Percentiles rank a stretch among this genome's conserved stretches.
phyloP scores from a whole-genome alignment of 2,797 vertebrate genomes.

The Sebastes diploproa region DNA sequence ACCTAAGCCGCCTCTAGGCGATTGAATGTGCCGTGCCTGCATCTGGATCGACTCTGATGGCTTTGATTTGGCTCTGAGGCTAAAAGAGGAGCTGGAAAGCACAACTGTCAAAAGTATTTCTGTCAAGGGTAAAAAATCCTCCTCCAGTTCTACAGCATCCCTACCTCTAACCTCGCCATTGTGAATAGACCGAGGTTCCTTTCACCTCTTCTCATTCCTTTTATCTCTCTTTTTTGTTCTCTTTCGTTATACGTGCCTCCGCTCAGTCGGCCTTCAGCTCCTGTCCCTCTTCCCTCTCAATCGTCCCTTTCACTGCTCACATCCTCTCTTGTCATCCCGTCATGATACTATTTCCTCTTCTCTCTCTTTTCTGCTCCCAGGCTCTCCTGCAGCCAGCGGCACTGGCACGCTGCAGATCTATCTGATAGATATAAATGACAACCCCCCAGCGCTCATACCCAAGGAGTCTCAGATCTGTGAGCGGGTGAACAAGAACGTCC shows the following conservation, averaged over 20 bases:
- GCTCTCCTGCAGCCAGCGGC: slow-evolving; percentile 89
- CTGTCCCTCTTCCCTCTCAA: slow-evolving; percentile 17
- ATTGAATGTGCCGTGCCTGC: slow-evolving; percentile 44
- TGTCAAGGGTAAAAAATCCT: slow-evolving; percentile 55
- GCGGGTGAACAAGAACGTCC: slow-evolving; percentile 84
- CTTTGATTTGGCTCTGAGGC: slow-evolving; percentile 63
- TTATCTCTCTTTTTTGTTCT: slow-evolving; percentile 8
- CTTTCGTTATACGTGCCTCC: slow-evolving; percentile 41
- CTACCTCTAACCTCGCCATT: slow-evolving; percentile 26
- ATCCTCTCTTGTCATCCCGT: slow-evolving; percentile 50
- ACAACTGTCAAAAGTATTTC: slow-evolving; percentile 67
- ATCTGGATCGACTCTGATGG: slow-evolving; percentile 56
- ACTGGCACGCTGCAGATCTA: slow-evolving; percentile 94
- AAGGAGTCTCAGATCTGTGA: slow-evolving; percentile 94
- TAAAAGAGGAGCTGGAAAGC: slow-evolving; percentile 51
- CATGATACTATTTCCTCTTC: slow-evolving; percentile 64
- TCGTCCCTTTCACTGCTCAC: slow-evolving; percentile 32
- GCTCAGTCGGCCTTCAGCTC: slow-evolving; percentile 35
- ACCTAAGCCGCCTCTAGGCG: slow-evolving; percentile 35
- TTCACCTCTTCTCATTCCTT: slow-evolving; percentile 18
- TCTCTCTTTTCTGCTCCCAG: slow-evolving; percentile 69
- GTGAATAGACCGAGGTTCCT: slow-evolving; percentile 42
- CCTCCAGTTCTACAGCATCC: slow-evolving; percentile 26
- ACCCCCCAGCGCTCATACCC: slow-evolving; percentile 90
- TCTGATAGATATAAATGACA: slow-evolving; percentile 96